Evolutionary conservation across 2,797 vertebrate genomes (phyloP).

Genomic region (Fringilla coelebs): DNA sequence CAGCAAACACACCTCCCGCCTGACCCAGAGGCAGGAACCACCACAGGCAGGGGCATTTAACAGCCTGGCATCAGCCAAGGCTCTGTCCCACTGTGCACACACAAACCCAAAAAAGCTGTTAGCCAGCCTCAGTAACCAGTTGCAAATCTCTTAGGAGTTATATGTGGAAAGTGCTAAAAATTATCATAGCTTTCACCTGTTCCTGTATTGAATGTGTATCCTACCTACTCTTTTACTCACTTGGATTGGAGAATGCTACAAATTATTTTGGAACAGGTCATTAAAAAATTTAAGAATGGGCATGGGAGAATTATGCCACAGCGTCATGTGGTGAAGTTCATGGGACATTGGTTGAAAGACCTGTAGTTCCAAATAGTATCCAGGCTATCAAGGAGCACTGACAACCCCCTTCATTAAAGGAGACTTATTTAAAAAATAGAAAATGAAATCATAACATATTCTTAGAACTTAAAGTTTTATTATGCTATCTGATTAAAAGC

Average conservation of each 20-base stretch:
- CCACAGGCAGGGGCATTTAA: no score
- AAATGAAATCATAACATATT: neutral
- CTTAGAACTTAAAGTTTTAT: neutral
- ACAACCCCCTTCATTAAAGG: neutral
- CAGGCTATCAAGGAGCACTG: neutral
- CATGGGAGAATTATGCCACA: neutral
- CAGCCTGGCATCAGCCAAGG: neutral
- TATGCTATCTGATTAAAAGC: neutral
- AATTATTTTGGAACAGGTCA: neutral
- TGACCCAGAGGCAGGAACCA: neutral
- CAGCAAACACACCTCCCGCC: neutral
- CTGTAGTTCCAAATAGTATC: neutral
- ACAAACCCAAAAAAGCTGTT: rapidly evolving
- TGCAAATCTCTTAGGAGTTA: neutral
- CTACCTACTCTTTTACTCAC: neutral
- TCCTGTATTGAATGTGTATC: neutral
- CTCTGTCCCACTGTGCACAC: rapidly evolving
- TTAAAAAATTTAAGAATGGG: neutral
- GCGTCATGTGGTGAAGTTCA: neutral
- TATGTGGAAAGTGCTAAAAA: neutral
- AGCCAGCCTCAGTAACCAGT: rapidly evolving
- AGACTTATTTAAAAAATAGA: neutral
- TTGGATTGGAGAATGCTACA: neutral
- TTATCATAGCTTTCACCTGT: neutral
- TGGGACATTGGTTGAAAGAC: neutral